A percentile compares a stretch with the other conserved stretches of the same genome.
Conservation (phyloP, 2,888 invertebrate genomes). For the Antitype chi region DNA sequence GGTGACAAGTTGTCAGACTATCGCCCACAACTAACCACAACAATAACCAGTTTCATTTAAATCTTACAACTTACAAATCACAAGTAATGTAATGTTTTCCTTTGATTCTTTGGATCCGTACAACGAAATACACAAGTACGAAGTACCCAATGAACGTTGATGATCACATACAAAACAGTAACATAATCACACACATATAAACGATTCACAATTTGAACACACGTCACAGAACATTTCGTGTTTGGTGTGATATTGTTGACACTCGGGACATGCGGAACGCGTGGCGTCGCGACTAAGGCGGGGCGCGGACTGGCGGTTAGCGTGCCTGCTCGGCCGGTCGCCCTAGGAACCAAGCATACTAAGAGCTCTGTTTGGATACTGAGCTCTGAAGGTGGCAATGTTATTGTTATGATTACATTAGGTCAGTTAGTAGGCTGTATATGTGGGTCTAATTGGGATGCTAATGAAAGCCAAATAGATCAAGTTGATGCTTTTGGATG, state of each 20-base stretch:
- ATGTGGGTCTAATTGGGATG: background rate
- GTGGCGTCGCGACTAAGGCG: slow-evolving; percentile 57
- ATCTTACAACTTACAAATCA: slow-evolving; percentile 58
- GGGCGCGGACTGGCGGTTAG: slow-evolving; percentile 53
- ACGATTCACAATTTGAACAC: slow-evolving; percentile 61
- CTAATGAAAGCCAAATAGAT: background rate
- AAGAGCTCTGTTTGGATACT: slow-evolving; percentile 56
- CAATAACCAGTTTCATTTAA: slow-evolving; percentile 62
- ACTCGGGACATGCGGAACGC: slow-evolving; percentile 33
- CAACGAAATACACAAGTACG: slow-evolving; percentile 35
- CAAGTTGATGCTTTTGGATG: background rate
- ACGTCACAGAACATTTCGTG: slow-evolving; percentile 57
- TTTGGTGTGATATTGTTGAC: slow-evolving; percentile 48
- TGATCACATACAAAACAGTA: slow-evolving; percentile 57
- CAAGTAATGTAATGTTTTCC: slow-evolving; percentile 48
- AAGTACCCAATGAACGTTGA: slow-evolving; percentile 55
- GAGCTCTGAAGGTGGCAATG: slow-evolving; percentile 63
- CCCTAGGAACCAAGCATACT: slow-evolving; percentile 57
- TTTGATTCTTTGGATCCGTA: slow-evolving; percentile 39
- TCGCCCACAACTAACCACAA: slow-evolving; percentile 58
- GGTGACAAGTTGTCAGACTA: slow-evolving; percentile 58
- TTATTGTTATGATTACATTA: slow-evolving; percentile 52
- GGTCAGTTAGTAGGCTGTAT: background rate
- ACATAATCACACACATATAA: slow-evolving; percentile 62
- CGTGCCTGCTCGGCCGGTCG: slow-evolving; percentile 46